Evolutionary conservation across 2,797 vertebrate species (phyloP), one percentile per base, ranked within the genome.

Genomic region (Enoplosus armatus): DNA sequence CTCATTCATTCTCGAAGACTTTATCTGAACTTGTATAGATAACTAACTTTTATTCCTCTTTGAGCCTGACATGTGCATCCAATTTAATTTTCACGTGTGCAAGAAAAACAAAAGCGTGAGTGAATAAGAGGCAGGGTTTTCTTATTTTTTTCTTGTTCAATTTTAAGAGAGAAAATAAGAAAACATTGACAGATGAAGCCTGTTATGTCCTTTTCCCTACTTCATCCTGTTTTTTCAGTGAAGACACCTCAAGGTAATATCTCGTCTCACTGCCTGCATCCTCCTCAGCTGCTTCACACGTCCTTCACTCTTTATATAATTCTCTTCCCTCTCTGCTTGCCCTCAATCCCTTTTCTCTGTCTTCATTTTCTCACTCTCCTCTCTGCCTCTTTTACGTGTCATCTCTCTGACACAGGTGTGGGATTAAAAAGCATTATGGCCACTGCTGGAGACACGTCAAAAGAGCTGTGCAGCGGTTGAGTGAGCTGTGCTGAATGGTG

Each of bases 361-460:
- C 54, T 77, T 85, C 48, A 65, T 70, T 78, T 79, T 81, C 64
- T 70, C 64, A 51, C 22, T 75, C 43, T 53, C 5, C 54, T 66
- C 53, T 48, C 65, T 24, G 45, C 33, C 53, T 76, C 35, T 27
- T 67, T 66, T 37, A 27, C 55, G 71, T 73, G 70, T 77, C 65
- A 39, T 66, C 33, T 77, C 69, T 80, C 10, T 53, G 66, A 77
- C 75, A 63, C 65, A 79, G 74, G 69, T 75, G 70, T 54, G 61
- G 77, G 83, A 87, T 79, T 85, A 78, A 82, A 81, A 76, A 11
- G 51, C 65, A 73, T 72, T 72, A 59, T 2, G 68, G 74, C 59
- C 59, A 35, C 67, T 27, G 61, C 68, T 41, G 27, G 54, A 63
- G 66, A 72, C 47, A n/a, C 39, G 79, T 81, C 73, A 83, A 72